Conservation (phyloP, 2,888 invertebrate species). For the Carpatolechia fugitivella region DNA sequence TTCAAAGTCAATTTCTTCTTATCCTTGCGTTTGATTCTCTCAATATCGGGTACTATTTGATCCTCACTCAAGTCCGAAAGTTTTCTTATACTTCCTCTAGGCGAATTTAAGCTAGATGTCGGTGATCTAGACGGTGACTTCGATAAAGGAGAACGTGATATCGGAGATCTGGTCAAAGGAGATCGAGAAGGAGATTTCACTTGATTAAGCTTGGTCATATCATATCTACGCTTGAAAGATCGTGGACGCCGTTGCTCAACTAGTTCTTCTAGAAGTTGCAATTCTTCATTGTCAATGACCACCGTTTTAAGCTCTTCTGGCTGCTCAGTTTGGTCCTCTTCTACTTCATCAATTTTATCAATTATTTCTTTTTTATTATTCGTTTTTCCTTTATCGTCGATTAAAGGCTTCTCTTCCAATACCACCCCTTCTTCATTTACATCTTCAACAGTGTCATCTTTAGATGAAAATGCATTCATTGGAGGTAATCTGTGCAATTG, state of each 20-base stretch:
- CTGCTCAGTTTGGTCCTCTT: conserved; percentile 63
- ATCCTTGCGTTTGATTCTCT: conserved; percentile 71
- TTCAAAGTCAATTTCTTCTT: conserved; percentile 70
- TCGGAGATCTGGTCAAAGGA: conserved; percentile 66
- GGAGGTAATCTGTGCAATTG: conserved; percentile 88
- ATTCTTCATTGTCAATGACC: conserved; percentile 79
- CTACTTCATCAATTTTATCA: conserved; percentile 75
- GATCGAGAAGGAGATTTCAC: conserved; percentile 67
- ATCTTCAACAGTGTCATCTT: conserved; percentile 91
- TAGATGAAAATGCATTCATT: conserved; percentile 91
- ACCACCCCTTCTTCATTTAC: conserved; percentile 83
- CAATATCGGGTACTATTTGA: conserved; percentile 73
- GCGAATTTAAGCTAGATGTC: conserved; percentile 74
- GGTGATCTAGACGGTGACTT: conserved; percentile 75
- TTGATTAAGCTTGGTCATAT: conserved; percentile 63
- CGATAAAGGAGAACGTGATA: conserved; percentile 71
- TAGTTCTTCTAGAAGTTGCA: conserved; percentile 76
- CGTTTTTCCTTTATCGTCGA: conserved; percentile 53
- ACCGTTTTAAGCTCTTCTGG: conserved; percentile 62
- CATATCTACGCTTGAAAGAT: conserved; percentile 71
- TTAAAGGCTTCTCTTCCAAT: conserved; percentile 79
- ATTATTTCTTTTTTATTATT: conserved; percentile 56
- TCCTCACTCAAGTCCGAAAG: conserved; percentile 74
- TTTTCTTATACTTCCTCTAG: conserved; percentile 72
- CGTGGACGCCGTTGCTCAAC: conserved; percentile 71